Conservation (phyloP, 2,113 vertebrate genomes). For the Chloropsis cyanopogon region DNA sequence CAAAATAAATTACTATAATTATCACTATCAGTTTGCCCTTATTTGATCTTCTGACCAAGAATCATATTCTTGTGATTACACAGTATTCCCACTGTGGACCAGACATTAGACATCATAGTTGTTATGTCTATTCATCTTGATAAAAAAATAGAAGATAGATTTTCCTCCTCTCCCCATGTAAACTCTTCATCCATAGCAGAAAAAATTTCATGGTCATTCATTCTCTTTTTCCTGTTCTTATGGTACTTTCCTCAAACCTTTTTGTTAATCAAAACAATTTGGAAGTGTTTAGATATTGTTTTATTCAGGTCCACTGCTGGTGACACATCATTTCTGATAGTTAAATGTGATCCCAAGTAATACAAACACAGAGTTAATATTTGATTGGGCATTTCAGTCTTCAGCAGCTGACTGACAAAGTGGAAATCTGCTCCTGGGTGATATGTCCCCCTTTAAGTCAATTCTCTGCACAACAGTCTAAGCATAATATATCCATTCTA, state of each 20-base stretch:
- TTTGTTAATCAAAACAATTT: not conserved
- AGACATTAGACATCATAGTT: not conserved
- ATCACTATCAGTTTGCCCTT: not conserved
- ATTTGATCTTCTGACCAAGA: not conserved
- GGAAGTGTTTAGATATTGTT: not conserved
- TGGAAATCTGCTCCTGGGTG: not conserved
- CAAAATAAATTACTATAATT: conserved; percentile 19
- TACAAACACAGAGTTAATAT: not conserved
- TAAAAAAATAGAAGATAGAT: not conserved
- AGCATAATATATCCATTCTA: not conserved
- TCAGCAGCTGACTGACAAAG: not conserved
- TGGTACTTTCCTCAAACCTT: not conserved
- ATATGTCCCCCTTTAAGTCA: not conserved
- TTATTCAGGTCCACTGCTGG: not conserved
- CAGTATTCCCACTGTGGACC: not conserved
- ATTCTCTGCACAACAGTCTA: not conserved
- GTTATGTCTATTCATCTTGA: not conserved
- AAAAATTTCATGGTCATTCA: not conserved
- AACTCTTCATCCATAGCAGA: not conserved
- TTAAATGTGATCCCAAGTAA: not conserved
- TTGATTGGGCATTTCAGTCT: not conserved
- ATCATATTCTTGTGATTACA: not conserved
- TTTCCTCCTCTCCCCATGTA: not conserved
- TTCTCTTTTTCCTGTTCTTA: not conserved
- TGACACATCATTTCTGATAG: not conserved